Evolutionary conservation across 2,888 invertebrate species (phyloP), one percentile per base, ranked within the genome.

Genomic region (Lathronympha strigana): DNA sequence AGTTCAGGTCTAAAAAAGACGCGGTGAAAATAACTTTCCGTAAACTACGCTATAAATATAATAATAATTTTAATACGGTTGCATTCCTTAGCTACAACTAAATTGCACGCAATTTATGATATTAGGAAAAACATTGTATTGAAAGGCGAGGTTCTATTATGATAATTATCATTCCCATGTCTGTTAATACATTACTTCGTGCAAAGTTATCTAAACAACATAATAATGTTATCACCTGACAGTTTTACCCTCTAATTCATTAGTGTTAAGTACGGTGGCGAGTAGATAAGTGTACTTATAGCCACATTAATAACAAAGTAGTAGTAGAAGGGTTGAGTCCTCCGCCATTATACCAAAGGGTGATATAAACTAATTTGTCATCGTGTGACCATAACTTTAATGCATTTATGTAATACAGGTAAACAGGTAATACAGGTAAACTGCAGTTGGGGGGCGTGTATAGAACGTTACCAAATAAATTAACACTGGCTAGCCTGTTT

Each of bases 291-390:
- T n/a, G n/a, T n/a, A n/a, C n/a, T n/a, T n/a, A n/a, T n/a, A n/a
- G n/a, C n/a, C n/a, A n/a, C n/a, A 38, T 3, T 21, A 23, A 53
- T 36, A 23, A 19, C 36, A n/a, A 53, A 53, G 36, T 15, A 53
- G n/a, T n/a, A n/a, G n/a, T n/a, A n/a, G n/a, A 53, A 53, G 53
- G 53, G 53, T 53, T 23, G 31, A 13, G 36, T 36, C 36, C 53
- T 15, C 15, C n/a, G n/a, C n/a, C n/a, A n/a, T n/a, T n/a, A n/a
- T n/a, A n/a, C n/a, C n/a, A n/a, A n/a, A n/a, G 57, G 76, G 76
- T 64, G 76, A 75, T 77, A 78, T 76, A 62, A 80, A 78, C 76
- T 77, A 36, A 53, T 53, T 36, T 53, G 53, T 53, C 53, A 49
- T 17, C 49, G 21, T 23, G 53, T 21, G 36, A 36, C 21, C 19